A percentile compares a stretch with the other conserved stretches of the same genome.
Evolutionary conservation across 2,113 vertebrate species (phyloP).

Genomic region (Salvelinus alpinus): DNA sequence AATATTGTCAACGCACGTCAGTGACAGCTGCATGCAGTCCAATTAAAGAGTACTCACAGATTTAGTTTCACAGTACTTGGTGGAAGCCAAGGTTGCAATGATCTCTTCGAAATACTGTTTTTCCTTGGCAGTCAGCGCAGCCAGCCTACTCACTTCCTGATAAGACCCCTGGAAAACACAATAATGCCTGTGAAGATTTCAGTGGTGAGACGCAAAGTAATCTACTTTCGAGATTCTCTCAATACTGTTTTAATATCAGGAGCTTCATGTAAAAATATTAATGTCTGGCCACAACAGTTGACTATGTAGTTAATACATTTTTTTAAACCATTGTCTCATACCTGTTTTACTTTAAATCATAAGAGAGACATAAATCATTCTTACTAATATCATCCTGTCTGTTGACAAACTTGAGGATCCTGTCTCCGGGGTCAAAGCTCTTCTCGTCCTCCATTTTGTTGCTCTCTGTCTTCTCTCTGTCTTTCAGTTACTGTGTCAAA

Average conservation of each 20-base stretch:
- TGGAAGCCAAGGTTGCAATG: constrained; percentile 56
- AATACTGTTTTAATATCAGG: no score
- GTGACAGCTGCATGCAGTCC: not conserved
- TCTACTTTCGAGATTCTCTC: no score
- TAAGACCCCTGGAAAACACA: constrained; percentile 65
- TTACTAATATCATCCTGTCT: constrained; percentile 47
- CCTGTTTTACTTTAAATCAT: not conserved
- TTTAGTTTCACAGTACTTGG: constrained; percentile 67
- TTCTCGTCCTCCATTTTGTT: constrained; percentile 41
- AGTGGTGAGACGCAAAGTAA: no score
- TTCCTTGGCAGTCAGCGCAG: constrained; percentile 64
- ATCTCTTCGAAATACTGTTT: constrained; percentile 71
- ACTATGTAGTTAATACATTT: not conserved
- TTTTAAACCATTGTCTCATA: no score
- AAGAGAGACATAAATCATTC: not conserved
- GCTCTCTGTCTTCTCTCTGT: not conserved
- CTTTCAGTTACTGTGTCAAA: not conserved
- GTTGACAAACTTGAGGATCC: constrained; percentile 49
- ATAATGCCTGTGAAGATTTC: not conserved
- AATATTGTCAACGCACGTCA: not conserved
- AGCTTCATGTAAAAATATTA: not conserved
- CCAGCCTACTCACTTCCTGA: constrained; percentile 68
- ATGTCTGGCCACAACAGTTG: not conserved
- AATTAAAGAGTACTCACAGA: constrained; percentile 52
- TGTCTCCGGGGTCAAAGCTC: constrained; percentile 54